Base-by-base conservation (phyloP, 1,140 invertebrate species). In the Dreissena rostriformis region DNA sequence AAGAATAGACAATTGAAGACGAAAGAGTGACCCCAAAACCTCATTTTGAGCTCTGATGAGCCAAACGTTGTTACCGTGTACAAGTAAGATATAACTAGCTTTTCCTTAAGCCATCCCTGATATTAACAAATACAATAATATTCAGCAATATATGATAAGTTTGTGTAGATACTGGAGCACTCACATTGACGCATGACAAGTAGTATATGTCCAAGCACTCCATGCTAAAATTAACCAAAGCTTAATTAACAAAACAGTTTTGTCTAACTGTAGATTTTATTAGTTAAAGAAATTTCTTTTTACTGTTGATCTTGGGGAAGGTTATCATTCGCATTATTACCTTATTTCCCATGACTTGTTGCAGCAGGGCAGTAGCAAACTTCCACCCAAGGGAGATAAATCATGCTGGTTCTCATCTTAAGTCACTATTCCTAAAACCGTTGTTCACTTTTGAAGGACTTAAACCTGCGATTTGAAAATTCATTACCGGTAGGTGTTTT, bases 241-340 rank as follows among this genome's bases (percentile, higher is more conserved):
- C 11, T 7, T 5, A 63, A 2, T 7, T 26, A 63, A n/a, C 24
- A 63, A n/a, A n/a, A 24, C 67, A 53, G 19, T n/a, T n/a, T n/a
- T n/a, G n/a, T 73, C 39, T 70, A 79, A 39, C 79, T 53, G 63
- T 68, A 81, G 1, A 81, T n/a, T 22, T 53, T 81, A 28, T 57
- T 81, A 14, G 79, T n/a, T 55, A 81, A 81, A 11, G 79, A 81
- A 49, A 65, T 39, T 72, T 81, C 79, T n/a, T 26, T 68, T 71
- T 49, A 81, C 29, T 17, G 79, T 71, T 72, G 79, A 81, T 55
- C 79, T 72, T 52, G 79, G 79, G 0, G 79, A 66, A 71, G 79
- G 53, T 81, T 70, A 61, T 73, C 67, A 10, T 76, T 76, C 57
- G 24, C 74, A 67, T 66, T 52, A 26, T 52, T 67, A 28, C 67